Base-by-base conservation (phyloP, 1,140 invertebrate species). In the Drosophila sproati region DNA sequence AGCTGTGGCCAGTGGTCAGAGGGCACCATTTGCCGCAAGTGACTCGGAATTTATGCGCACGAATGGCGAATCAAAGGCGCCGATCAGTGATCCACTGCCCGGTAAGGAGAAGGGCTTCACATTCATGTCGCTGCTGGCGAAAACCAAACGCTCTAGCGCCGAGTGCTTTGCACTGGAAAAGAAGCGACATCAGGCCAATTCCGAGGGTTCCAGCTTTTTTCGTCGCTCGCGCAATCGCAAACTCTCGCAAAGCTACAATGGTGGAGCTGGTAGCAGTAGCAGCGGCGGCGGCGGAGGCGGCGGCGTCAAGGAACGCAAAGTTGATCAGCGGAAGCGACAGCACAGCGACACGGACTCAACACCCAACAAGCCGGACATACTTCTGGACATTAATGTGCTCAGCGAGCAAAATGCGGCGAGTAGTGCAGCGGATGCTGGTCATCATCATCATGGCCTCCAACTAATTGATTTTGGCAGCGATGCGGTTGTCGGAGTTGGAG, bases 241-340 rank as follows among this genome's bases (percentile, higher is more conserved):
- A 57, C 64, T 92, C 4, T 92, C 91, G 10, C 91, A 90, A 37
- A 92, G 91, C 72, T 92, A 92, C 69, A 92, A 92, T 73, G 91
- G 91, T 34, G 79, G 64, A 31, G 64, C 62, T 5, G 68, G 56
- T n/a, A 34, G 31, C 34, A 61, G 57, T 35, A 51, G 35, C 64
- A 39, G 61, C 29, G 12, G 12, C 12, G 12, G 12, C 12, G 82
- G 82, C 50, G 20, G 20, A 20, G 20, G 20, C 20, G 82, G 82
- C 50, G 77, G 80, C 67, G 76, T 67, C 55, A 86, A 76, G 64
- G 79, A 82, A 74, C 80, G 78, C 56, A 92, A 87, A 68, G 55
- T 74, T 69, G 91, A 91, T 64, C 60, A 73, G 61, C 79, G 81
- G 54, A 68, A 78, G 29, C 66, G 89, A 8, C 87, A 92, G 54